phyloP scores from a whole-genome alignment of 2,113 vertebrate genomes.

The Uria aalge region DNA sequence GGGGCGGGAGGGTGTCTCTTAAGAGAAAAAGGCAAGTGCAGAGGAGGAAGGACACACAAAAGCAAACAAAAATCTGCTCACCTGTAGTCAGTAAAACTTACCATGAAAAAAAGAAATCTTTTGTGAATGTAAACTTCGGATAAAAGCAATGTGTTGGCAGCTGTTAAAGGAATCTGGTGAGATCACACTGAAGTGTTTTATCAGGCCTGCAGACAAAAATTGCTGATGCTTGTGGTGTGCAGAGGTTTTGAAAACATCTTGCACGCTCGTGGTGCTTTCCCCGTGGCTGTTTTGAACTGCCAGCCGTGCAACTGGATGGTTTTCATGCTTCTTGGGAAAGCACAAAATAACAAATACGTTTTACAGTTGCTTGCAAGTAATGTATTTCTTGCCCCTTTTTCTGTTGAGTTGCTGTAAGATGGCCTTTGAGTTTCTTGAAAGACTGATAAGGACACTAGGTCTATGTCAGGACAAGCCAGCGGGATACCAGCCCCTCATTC shows the following conservation, averaged over 20 bases:
- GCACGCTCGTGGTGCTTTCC: neutral
- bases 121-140: neutral
- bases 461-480: neutral
- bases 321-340: neutral
- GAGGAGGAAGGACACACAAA: neutral
- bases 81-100: neutral
- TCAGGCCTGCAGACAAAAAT: neutral
- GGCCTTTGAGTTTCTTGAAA: neutral
- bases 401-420: neutral
- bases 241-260: neutral
- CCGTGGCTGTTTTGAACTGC: neutral
- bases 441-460: neutral
- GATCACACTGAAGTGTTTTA: neutral
- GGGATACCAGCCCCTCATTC: rapidly evolving
- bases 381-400: neutral
- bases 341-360: neutral
- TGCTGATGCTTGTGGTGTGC: neutral
- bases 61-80: neutral
- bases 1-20: rapidly evolving
- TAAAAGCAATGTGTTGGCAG: neutral
- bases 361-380: neutral
- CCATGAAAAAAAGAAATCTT: neutral
- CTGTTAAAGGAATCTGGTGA: neutral
- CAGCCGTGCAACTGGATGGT: neutral
- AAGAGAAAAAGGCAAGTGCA: neutral